Conservation (phyloP, 2,797 vertebrate genomes). For the Oryzias dopingdopingensis region DNA sequence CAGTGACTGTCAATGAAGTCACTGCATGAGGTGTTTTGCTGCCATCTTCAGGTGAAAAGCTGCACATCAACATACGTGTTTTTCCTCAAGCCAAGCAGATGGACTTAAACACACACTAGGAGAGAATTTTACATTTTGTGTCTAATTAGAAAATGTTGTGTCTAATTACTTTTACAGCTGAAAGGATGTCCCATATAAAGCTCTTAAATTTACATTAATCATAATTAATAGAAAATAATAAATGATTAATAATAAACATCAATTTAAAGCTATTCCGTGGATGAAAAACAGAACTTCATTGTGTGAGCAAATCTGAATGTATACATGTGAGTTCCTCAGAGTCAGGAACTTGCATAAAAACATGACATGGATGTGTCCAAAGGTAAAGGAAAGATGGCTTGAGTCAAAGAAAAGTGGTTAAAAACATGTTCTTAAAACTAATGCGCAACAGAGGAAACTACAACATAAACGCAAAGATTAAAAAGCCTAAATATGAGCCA, state of each 20-base stretch:
- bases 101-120: conserved; percentile 12
- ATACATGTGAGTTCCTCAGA: no score
- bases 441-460: no score
- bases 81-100: conserved; percentile 32
- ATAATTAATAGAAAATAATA: no score
- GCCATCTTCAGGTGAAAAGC: conserved; percentile 57
- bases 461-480: no score
- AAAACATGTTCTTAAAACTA: no score
- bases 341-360: no score
- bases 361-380: no score
- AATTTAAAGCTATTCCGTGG: conserved; percentile 30
- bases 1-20: no score
- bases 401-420: no score
- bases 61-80: conserved; percentile 2
- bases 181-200: conserved; percentile 11
- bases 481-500: no score
- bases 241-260: conserved; percentile 39
- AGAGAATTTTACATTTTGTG: no score
- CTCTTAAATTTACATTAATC: conserved; percentile 7
- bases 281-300: conserved; percentile 20
- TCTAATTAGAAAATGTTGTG: neutral
- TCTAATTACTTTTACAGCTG: conserved; percentile 28
- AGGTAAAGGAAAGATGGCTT: no score
- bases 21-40: conserved; percentile 18
- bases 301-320: neutral